phyloP scores from a whole-genome alignment of 1,140 invertebrate genomes.

The Drosophila pectinifera region DNA sequence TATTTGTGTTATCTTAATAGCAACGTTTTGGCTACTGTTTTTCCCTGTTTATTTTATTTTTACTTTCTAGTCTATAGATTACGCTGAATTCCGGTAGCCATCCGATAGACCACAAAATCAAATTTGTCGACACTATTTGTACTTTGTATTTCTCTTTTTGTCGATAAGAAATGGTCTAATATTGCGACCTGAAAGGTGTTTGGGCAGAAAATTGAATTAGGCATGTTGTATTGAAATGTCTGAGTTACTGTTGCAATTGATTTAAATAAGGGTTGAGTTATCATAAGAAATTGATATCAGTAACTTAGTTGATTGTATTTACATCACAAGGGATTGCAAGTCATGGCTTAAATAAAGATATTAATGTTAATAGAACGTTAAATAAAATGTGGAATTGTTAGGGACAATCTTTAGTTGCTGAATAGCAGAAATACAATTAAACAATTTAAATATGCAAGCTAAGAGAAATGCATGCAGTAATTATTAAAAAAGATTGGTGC shows the following conservation, averaged over 20 bases:
- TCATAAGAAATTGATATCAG: not conserved
- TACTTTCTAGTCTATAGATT: constrained; percentile 55
- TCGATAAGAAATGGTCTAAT: constrained; percentile 35
- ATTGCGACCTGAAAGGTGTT: constrained; percentile 2
- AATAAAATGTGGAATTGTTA: no score
- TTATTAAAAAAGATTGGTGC: not conserved
- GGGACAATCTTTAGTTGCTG: no score
- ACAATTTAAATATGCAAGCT: no score
- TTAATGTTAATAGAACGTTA: no score
- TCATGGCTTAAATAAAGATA: not conserved
- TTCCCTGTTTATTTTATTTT: constrained; percentile 37
- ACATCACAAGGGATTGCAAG: no score
- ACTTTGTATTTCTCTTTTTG: constrained; percentile 21
- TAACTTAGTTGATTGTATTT: not conserved
- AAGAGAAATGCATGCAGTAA: not conserved
- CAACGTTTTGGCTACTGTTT: constrained; percentile 75
- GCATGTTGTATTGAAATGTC: not conserved
- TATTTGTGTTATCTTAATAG: constrained; percentile 69
- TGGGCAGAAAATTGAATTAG: constrained; percentile 18
- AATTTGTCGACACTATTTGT: constrained; percentile 38
- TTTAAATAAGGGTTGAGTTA: not conserved
- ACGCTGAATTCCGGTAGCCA: constrained; percentile 73
- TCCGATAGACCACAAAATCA: constrained; percentile 46
- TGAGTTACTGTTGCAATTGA: not conserved
- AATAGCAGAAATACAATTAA: no score